These are phyloP conservation scores for Xanthorhoe spadicearia DNA, from an alignment of 2,888 invertebrate genomes.

Conservation along the genomic window DNA sequence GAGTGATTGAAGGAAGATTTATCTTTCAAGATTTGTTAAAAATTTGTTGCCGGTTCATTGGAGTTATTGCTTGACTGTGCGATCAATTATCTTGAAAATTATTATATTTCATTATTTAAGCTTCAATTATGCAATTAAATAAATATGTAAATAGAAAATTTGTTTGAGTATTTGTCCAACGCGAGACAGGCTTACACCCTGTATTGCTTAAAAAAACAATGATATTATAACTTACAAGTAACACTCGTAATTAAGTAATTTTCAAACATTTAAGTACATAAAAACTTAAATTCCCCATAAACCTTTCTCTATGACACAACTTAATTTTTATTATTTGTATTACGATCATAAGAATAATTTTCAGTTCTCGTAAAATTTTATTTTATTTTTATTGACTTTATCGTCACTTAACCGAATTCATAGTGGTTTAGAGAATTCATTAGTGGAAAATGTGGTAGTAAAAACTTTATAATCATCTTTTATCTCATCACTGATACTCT, in stretches of 20 bases:
- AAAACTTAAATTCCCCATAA: not conserved
- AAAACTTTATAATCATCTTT: slow-evolving; percentile 21
- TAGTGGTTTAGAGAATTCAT: slow-evolving; percentile 16
- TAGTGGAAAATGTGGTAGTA: slow-evolving; percentile 20
- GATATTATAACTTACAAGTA: no score
- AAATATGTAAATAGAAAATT: no score
- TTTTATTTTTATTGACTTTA: slow-evolving; percentile 27
- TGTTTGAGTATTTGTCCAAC: no score
- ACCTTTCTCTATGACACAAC: not conserved
- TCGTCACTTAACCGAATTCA: not conserved
- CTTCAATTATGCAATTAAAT: no score
- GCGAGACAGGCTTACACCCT: no score
- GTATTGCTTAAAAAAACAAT: no score
- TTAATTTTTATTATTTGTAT: not conserved
- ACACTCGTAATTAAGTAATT: not conserved
- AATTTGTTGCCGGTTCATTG: slow-evolving; percentile 68
- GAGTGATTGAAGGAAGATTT: slow-evolving; percentile 82
- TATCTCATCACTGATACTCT: slow-evolving; percentile 25
- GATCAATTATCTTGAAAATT: not conserved
- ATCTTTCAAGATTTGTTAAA: slow-evolving; percentile 80
- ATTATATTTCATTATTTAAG: no score
- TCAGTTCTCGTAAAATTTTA: slow-evolving; percentile 18
- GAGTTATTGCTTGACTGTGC: slow-evolving; percentile 35
- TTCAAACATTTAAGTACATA: not conserved
- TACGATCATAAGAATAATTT: not conserved